Evolutionary conservation across 2,888 invertebrate genomes (phyloP).

Genomic region (Copidosoma aretas): DNA sequence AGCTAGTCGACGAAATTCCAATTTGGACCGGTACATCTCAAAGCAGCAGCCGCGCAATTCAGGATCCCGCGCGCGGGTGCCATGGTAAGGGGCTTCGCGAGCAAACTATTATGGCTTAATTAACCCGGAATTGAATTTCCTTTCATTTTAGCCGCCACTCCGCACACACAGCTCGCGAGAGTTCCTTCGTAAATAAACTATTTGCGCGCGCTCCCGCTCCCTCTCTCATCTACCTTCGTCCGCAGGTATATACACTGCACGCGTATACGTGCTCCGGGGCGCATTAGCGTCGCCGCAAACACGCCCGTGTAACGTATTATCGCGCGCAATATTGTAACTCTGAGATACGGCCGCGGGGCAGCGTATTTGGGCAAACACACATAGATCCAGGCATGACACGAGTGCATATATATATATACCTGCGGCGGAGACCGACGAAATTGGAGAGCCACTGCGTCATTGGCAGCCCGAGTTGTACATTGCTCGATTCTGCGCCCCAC

Average conservation of each 20-base stretch:
- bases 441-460: constrained; percentile 44
- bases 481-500: constrained; percentile 38
- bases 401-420: too few species aligned
- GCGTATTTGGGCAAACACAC: too few species aligned
- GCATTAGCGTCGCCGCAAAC: background rate
- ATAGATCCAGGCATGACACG: too few species aligned
- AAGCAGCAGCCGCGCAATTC: too few species aligned
- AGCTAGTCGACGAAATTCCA: too few species aligned
- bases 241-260: background rate
- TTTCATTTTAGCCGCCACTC: constrained; percentile 9
- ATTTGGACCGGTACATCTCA: too few species aligned
- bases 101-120: constrained; percentile 27
- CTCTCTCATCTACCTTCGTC: too few species aligned
- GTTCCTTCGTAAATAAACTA: constrained; percentile 23
- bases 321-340: constrained; percentile 25
- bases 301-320: background rate
- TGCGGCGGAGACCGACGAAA: constrained; percentile 44
- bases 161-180: background rate
- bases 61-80: too few species aligned
- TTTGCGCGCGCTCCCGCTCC: constrained; percentile 4
- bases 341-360: background rate
- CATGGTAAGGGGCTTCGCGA: constrained; percentile 4
- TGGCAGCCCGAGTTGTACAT: constrained; percentile 43
- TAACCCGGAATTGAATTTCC: constrained; percentile 28
- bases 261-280: background rate